Conservation (phyloP, 2,888 invertebrate genomes). For the Malacosoma neustria region DNA sequence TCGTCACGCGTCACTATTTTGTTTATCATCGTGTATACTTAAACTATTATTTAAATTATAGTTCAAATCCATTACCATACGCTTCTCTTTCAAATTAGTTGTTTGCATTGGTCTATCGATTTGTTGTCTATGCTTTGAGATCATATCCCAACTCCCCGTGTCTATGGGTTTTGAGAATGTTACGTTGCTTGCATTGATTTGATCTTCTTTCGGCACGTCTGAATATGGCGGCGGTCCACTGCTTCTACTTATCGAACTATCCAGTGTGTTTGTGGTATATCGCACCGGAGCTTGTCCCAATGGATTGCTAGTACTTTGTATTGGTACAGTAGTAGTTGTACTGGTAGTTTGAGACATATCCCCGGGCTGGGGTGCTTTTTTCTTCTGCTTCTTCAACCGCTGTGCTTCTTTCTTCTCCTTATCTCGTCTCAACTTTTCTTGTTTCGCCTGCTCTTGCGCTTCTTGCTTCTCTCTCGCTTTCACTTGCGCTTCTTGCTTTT, state of each 20-base stretch:
- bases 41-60: slow-evolving; percentile 26
- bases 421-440: slow-evolving; percentile 32
- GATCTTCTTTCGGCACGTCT: slow-evolving; percentile 17
- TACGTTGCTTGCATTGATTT: slow-evolving; percentile 37
- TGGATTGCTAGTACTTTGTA: slow-evolving; percentile 11
- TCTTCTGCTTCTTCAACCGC: slow-evolving; percentile 17
- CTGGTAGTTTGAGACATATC: slow-evolving; percentile 13
- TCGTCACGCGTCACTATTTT: slow-evolving; percentile 41
- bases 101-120: slow-evolving; percentile 30
- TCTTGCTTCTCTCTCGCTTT: slow-evolving; percentile 31
- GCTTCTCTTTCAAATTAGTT: slow-evolving; percentile 18
- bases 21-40: slow-evolving; percentile 11
- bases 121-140: slow-evolving; percentile 67
- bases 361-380: slow-evolving; percentile 16
- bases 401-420: slow-evolving; percentile 24
- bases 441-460: slow-evolving; percentile 29
- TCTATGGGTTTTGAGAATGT: slow-evolving; percentile 41
- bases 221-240: slow-evolving; percentile 59
- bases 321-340: slow-evolving; percentile 8
- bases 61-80: slow-evolving; percentile 44
- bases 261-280: slow-evolving; percentile 47
- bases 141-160: slow-evolving; percentile 65
- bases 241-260: slow-evolving; percentile 53
- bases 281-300: slow-evolving; percentile 8
- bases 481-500: slow-evolving; percentile 30